Conservation (phyloP, 2,797 vertebrate genomes). For the Odontamblyopus lacepedii region DNA sequence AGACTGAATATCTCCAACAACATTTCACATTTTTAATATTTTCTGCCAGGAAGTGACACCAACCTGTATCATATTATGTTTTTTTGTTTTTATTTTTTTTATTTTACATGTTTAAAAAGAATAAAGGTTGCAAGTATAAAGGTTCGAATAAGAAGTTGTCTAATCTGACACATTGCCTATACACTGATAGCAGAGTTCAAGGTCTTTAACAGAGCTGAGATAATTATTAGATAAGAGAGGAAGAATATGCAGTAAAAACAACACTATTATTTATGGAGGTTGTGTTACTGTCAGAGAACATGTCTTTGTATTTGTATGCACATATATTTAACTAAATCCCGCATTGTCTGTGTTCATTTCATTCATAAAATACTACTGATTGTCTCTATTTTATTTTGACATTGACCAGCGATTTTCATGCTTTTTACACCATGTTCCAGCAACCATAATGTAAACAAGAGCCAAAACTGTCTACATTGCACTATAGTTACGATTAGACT, state of each 20-base stretch:
- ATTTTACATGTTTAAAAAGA: not conserved
- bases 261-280: conserved; percentile 6
- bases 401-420: too few species aligned
- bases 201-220: not conserved
- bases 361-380: not conserved
- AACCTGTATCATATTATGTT: not conserved
- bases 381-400: too few species aligned
- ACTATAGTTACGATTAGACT: too few species aligned
- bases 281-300: not conserved
- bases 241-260: conserved; percentile 3
- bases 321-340: not conserved
- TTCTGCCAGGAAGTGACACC: not conserved
- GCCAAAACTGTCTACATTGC: too few species aligned
- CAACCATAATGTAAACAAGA: too few species aligned
- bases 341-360: not conserved
- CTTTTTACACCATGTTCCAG: too few species aligned
- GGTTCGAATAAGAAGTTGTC: not conserved
- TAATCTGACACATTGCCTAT: not conserved
- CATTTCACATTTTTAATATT: not conserved
- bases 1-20: not conserved
- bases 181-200: not conserved
- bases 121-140: not conserved
- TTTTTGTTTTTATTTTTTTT: not conserved
- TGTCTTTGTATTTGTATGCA: not conserved
- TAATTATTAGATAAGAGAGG: not conserved